Percentiles rank a stretch among this genome's conserved stretches.
These are phyloP conservation scores for Gobiocypris rarus DNA, from an alignment of 2,113 vertebrate genomes.

Conservation along the genomic window DNA sequence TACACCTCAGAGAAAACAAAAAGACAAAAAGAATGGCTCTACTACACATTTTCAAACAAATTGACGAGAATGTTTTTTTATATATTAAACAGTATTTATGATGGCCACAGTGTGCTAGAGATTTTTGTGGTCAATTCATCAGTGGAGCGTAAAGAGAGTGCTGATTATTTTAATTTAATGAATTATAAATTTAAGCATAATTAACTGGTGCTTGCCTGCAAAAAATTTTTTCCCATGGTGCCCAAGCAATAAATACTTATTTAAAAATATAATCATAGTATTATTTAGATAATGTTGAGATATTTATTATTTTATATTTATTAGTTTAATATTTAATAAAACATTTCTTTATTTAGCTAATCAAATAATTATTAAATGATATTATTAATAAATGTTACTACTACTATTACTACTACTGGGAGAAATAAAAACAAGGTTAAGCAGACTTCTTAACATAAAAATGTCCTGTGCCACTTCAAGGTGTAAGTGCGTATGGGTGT, in stretches of 20 bases:
- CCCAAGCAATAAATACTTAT: not conserved
- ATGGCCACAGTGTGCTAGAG: not conserved
- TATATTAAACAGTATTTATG: not conserved
- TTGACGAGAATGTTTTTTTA: not conserved
- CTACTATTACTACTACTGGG: too few species aligned
- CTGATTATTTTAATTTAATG: not conserved
- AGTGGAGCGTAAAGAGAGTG: not conserved
- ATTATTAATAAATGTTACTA: too few species aligned
- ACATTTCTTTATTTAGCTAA: not conserved
- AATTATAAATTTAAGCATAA: not conserved
- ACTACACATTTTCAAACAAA: not conserved
- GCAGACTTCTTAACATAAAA: too few species aligned
- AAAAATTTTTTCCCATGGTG: not conserved
- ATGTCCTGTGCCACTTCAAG: conserved; percentile 60
- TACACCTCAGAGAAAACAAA: not conserved
- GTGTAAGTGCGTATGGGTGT: conserved; percentile 5
- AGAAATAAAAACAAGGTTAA: not conserved
- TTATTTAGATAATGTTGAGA: not conserved
- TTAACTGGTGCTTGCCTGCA: not conserved
- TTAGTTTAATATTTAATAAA: not conserved
- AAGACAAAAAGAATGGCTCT: not conserved
- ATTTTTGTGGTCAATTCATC: not conserved
- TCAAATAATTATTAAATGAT: too few species aligned
- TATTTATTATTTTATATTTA: not conserved
- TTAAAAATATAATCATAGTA: not conserved